Conservation (phyloP, 1,140 invertebrate species). For the Monochamus saltuarius region DNA sequence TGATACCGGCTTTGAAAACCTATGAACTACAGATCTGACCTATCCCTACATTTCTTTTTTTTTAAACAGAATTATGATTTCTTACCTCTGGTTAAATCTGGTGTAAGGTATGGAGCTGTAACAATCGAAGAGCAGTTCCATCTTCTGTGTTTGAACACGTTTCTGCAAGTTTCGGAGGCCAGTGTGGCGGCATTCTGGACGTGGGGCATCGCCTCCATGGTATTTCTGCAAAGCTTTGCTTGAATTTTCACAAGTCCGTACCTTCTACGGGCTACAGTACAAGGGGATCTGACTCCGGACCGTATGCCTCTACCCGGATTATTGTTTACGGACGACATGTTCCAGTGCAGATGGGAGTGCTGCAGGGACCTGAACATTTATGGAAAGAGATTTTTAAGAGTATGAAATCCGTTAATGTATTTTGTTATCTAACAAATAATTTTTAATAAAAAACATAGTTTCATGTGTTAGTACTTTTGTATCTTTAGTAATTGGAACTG, state of each 20-base stretch:
- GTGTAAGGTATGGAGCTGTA: constrained; percentile 67
- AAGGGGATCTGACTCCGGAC: constrained; percentile 44
- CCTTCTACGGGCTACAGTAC: constrained; percentile 41
- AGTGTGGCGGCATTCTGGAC: constrained; percentile 70
- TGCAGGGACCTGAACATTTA: constrained; percentile 48
- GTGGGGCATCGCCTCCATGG: constrained; percentile 67
- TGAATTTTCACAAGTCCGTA: constrained; percentile 48
- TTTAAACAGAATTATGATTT: neutral
- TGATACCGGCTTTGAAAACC: no score
- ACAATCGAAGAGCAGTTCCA: constrained; percentile 86
- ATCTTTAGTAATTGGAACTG: no score
- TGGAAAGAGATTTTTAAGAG: neutral
- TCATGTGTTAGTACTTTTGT: no score
- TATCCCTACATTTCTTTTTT: no score
- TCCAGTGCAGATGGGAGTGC: constrained; percentile 49
- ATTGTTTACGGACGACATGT: constrained; percentile 38
- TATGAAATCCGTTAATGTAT: neutral
- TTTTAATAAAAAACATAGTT: no score
- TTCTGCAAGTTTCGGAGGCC: constrained; percentile 70
- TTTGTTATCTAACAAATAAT: neutral
- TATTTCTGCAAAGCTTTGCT: constrained; percentile 46
- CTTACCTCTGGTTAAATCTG: constrained; percentile 75
- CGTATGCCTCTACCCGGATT: constrained; percentile 44
- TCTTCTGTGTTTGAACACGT: constrained; percentile 68
- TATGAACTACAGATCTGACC: no score